Percentiles rank a stretch among this genome's conserved stretches.
Conservation (phyloP, 2,797 vertebrate species). For the Kryptopterus vitreolus region DNA sequence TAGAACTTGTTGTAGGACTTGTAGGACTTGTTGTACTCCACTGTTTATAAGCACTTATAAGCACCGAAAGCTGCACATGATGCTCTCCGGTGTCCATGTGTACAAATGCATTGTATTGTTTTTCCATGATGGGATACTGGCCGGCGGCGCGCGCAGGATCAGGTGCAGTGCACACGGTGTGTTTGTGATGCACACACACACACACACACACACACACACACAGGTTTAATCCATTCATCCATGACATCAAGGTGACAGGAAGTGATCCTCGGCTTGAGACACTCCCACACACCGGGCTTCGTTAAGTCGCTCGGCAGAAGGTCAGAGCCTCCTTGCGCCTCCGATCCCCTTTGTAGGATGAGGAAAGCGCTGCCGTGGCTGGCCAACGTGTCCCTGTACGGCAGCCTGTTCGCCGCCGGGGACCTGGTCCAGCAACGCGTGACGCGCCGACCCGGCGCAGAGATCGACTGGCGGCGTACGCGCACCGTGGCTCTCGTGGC, state of each 20-base stretch:
- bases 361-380: constrained; percentile 79
- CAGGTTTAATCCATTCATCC: not conserved
- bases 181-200: not conserved
- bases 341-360: not conserved
- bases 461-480: constrained; percentile 83
- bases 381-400: constrained; percentile 84
- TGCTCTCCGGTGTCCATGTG: no score
- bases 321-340: not conserved
- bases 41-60: no score
- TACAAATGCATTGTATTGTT: not conserved
- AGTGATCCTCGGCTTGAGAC: not conserved
- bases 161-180: not conserved
- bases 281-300: constrained; percentile 1
- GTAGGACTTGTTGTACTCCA: no score
- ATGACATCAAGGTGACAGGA: constrained; percentile 10
- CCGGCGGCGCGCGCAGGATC: no score
- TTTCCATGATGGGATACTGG: no score
- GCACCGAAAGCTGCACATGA: no score
- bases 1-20: no score
- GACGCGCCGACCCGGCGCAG: constrained; percentile 62
- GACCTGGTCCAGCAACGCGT: constrained; percentile 84
- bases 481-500: constrained; percentile 82
- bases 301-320: not conserved
- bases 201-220: no score
- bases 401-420: constrained; percentile 82